Percentiles rank a stretch among this genome's conserved stretches.
Conservation (phyloP, 2,113 vertebrate genomes). For the Struthidea cinerea region DNA sequence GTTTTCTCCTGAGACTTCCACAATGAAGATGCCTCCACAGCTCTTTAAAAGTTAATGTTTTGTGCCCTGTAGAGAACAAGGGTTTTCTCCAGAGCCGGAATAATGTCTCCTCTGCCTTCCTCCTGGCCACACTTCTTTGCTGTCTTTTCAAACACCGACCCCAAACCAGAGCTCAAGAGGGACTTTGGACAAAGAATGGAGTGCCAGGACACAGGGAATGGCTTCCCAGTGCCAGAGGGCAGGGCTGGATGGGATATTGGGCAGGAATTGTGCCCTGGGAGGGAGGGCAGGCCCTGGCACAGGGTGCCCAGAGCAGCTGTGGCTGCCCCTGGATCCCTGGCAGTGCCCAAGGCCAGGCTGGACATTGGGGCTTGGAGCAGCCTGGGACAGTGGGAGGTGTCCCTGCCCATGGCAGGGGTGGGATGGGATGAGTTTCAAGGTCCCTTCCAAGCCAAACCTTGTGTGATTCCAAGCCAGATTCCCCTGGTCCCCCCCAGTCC, state of each 20-base stretch:
- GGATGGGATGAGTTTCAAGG: accelerated
- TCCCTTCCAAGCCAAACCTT: accelerated
- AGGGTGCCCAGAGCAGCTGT: neutral
- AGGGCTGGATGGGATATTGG: neutral
- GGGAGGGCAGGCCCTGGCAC: neutral
- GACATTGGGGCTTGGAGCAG: neutral
- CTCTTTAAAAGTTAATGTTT: neutral
- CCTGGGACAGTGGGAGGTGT: neutral
- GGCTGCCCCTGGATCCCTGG: neutral
- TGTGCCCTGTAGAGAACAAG: neutral
- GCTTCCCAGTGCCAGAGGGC: neutral
- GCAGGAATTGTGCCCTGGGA: neutral
- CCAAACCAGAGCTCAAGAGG: neutral
- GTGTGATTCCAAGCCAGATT: neutral
- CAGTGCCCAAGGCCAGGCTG: neutral
- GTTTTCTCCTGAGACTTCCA: neutral
- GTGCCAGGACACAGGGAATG: accelerated
- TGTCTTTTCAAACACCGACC: neutral
- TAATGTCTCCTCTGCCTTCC: neutral
- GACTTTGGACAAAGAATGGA: accelerated
- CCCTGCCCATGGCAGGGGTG: neutral
- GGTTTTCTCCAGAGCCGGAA: neutral
- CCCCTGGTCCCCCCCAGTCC: neutral
- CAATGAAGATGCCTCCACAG: neutral
- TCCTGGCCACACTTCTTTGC: neutral